phyloP scores from a whole-genome alignment of 2,888 invertebrate genomes.

The Tipula vernalis region DNA sequence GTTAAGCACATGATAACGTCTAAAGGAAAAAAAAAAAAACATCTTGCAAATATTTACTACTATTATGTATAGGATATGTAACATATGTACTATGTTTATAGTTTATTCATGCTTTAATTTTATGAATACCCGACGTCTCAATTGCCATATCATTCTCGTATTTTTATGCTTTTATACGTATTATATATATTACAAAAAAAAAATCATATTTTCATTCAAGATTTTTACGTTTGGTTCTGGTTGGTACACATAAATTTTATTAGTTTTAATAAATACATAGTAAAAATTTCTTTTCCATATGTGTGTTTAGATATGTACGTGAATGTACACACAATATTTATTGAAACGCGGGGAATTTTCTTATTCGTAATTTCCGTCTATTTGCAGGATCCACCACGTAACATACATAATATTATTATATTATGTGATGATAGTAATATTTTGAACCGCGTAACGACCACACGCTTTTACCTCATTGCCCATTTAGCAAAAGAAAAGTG shows the following conservation, averaged over 20 bases:
- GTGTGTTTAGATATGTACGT: not conserved
- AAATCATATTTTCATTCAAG: not conserved
- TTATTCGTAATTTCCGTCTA: not conserved
- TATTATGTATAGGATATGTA: not conserved
- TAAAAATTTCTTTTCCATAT: not conserved
- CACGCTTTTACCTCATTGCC: not conserved
- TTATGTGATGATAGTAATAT: not conserved
- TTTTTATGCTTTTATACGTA: not conserved
- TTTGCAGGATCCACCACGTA: not conserved
- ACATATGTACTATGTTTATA: not conserved
- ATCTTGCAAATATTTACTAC: not conserved
- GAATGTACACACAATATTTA: not conserved
- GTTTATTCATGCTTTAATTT: not conserved
- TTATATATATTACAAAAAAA: not conserved
- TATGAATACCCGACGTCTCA: slow-evolving; percentile 6
- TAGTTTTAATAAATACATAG: not conserved
- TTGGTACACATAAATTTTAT: not conserved
- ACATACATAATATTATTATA: no score
- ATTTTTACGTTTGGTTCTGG: not conserved
- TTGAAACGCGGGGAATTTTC: not conserved
- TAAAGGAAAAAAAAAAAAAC: not conserved
- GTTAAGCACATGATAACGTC: not conserved
- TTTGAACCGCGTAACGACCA: not conserved
- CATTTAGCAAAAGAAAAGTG: not conserved
- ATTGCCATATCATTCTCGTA: slow-evolving; percentile 4